Conservation (phyloP, 2,888 invertebrate genomes). For the Nomada ruficornis region DNA sequence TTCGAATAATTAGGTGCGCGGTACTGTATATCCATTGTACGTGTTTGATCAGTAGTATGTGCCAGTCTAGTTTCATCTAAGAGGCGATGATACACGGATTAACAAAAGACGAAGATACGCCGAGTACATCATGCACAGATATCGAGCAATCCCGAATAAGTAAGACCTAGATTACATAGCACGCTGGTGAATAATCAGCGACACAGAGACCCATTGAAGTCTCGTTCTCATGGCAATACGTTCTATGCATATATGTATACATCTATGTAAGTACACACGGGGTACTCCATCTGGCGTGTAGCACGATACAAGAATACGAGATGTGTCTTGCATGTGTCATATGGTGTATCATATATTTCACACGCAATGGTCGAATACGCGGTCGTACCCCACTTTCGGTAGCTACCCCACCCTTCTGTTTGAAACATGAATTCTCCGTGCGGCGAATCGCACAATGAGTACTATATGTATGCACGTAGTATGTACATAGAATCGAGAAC, state of each 20-base stretch:
- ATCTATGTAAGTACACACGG: not conserved
- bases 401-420: not conserved
- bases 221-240: not conserved
- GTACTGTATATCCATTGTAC: too few relatives aligned
- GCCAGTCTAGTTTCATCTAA: too few relatives aligned
- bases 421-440: slow-evolving; percentile 34
- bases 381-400: slow-evolving; percentile 61
- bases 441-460: slow-evolving; percentile 47
- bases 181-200: not conserved
- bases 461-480: slow-evolving; percentile 13
- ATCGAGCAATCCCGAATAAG: slow-evolving; percentile 22
- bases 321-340: slow-evolving; percentile 13
- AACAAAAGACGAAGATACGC: not conserved
- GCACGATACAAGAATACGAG: slow-evolving; percentile 16
- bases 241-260: not conserved
- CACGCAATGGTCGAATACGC: slow-evolving; percentile 22
- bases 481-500: slow-evolving; percentile 7
- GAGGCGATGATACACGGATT: not conserved
- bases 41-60: too few relatives aligned
- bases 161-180: not conserved
- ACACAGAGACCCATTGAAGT: not conserved
- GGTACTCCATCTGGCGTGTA: slow-evolving; percentile 7
- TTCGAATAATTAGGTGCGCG: too few relatives aligned
- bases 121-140: not conserved
- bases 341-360: not conserved